phyloP scores from a whole-genome alignment of 2,113 vertebrate species.

The Bubalus kerabau region DNA sequence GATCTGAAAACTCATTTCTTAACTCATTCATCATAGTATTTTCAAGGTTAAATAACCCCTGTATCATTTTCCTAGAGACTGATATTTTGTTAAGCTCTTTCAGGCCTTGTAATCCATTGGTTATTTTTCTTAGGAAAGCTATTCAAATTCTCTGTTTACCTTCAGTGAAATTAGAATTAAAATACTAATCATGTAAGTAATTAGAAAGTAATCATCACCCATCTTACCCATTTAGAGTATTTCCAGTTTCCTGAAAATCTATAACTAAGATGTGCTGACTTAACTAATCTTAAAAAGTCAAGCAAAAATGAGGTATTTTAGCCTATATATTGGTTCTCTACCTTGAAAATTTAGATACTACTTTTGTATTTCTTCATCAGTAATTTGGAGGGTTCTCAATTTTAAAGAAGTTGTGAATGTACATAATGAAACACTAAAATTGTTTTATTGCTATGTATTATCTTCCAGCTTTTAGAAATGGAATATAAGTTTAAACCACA shows the following conservation, averaged over 20 bases:
- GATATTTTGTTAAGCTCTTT: background rate
- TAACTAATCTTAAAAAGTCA: background rate
- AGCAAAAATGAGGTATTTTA: background rate
- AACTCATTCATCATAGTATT: background rate
- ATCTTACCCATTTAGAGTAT: background rate
- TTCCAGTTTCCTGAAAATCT: background rate
- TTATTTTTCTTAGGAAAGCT: background rate
- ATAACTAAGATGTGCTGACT: background rate
- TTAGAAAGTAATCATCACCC: background rate
- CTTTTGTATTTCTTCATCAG: background rate
- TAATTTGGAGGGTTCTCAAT: background rate
- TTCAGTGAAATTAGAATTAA: slow-evolving; percentile 3
- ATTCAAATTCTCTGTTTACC: slow-evolving; percentile 13
- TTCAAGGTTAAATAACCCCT: background rate
- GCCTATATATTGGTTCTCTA: background rate
- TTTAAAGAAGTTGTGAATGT: background rate
- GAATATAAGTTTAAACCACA: slow-evolving; percentile 1
- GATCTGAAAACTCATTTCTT: background rate
- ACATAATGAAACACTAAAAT: background rate
- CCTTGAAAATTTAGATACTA: background rate
- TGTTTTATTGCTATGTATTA: background rate
- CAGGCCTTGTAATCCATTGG: background rate
- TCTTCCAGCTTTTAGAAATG: background rate
- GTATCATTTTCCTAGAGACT: background rate
- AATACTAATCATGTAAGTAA: background rate